Base-by-base conservation (phyloP, 2,797 vertebrate species). In the Mormyrus hasselquistii region DNA sequence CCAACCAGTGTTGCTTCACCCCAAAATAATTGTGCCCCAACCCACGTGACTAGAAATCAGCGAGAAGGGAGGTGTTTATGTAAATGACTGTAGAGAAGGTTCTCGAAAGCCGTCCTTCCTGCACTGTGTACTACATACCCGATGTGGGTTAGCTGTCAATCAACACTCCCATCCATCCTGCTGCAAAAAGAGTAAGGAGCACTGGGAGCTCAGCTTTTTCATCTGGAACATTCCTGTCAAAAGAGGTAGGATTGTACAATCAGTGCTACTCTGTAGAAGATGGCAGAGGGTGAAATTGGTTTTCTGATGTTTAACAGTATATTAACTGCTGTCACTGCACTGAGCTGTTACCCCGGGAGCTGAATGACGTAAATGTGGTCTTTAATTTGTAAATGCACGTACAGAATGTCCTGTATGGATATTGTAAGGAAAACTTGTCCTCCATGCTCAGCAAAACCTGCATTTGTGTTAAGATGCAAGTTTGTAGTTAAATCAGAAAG, bases 201-300 rank as follows among this genome's bases (percentile, higher is more conserved):
- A 47, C 62, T 14, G 14, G 22, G 55, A 47, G 10, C 87, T 87
- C 49, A 85, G 34, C 34, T 5, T 65, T 22, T 10, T 69, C 34
- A 85, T 55, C 57, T 69, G 86, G 25, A 69, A 86, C 87, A 88
- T 90, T 88, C 29, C 89, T 79, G 73, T 65, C 44, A 84, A 85
- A 76, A 65, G 47, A 88, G 87, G 89, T 90, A 88, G 38, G 89
- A 8, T 41, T 88, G 87, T 86, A 69, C 6, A 22, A 65, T 65
- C 76, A 52, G 41, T 82, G 25, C 25, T 69, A 41, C 34, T 38
- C 79, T 34, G 53, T 49, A 73, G 50, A 47, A 44, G 83, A 57
- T 79, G 69, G 47, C 62, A 44, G 47, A 79, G 29, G 22, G 59
- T 69, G 19, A 19, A 50, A 49, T 41, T 88, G 44, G 44, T 29